phyloP scores from a whole-genome alignment of 1,140 invertebrate species.

The Argopecten irradians region DNA sequence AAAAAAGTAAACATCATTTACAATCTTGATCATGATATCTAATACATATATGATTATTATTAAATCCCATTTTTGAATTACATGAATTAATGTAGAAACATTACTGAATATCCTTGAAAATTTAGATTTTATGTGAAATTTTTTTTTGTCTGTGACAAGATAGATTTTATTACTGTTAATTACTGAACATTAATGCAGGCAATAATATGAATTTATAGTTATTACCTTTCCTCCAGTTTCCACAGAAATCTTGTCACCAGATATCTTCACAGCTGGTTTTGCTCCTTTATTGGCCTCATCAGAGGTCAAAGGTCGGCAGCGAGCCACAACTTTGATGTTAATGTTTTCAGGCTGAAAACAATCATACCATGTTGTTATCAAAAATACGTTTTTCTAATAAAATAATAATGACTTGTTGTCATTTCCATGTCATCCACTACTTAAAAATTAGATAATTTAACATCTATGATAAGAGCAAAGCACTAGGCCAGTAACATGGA shows the following conservation, averaged over 20 bases:
- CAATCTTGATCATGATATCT: too few relatives aligned
- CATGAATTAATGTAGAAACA: too few relatives aligned
- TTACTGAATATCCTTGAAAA: not conserved
- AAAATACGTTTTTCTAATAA: not conserved
- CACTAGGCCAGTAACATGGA: too few relatives aligned
- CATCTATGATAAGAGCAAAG: too few relatives aligned
- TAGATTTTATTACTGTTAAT: too few relatives aligned
- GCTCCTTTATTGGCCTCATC: conserved; percentile 65
- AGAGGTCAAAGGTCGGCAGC: conserved; percentile 64
- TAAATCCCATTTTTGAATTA: too few relatives aligned
- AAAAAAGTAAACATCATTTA: too few relatives aligned
- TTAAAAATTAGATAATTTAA: not conserved
- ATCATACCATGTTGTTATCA: not conserved
- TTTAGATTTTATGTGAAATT: not conserved
- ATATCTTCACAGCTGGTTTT: conserved; percentile 61
- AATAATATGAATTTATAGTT: too few relatives aligned
- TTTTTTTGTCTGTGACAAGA: not conserved
- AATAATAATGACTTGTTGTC: not conserved
- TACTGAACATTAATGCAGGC: too few relatives aligned
- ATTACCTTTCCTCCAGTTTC: conserved; percentile 67
- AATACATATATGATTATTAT: too few relatives aligned
- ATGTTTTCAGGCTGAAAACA: conserved; percentile 69
- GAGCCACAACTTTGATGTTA: conserved; percentile 64
- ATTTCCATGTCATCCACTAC: not conserved
- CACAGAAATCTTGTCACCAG: conserved; percentile 67